phyloP scores from a whole-genome alignment of 2,113 vertebrate species.

The Lepus americanus region DNA sequence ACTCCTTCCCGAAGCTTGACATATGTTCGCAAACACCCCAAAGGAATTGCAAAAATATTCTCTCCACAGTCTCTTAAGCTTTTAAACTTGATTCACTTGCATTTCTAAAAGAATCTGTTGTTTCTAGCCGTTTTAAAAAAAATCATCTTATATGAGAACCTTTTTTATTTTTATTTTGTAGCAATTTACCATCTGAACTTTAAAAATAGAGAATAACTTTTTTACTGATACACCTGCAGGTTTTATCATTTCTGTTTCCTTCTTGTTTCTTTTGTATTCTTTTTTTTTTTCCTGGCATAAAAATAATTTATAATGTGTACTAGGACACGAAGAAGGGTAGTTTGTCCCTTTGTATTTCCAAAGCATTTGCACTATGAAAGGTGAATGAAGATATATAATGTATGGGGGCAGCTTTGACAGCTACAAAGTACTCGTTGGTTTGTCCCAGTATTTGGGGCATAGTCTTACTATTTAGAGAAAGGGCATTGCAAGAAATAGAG shows the following conservation, averaged over 20 bases:
- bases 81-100: slow-evolving; percentile 58
- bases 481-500: not conserved
- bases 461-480: slow-evolving; percentile 31
- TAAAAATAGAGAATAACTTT: slow-evolving; percentile 52
- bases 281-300: not conserved
- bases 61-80: not conserved
- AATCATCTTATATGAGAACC: not conserved
- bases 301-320: not conserved
- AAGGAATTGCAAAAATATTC: slow-evolving; percentile 15
- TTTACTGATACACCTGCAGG: slow-evolving; percentile 35
- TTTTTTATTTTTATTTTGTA: not conserved
- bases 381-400: not conserved
- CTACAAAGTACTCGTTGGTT: not conserved
- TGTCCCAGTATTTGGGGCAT: not conserved
- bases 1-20: slow-evolving; percentile 52
- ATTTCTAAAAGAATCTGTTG: slow-evolving; percentile 58
- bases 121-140: slow-evolving; percentile 49
- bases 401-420: not conserved
- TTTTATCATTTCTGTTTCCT: slow-evolving; percentile 59
- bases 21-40: slow-evolving; percentile 36
- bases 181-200: slow-evolving; percentile 69
- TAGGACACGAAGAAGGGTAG: not conserved
- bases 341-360: not conserved
- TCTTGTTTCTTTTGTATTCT: slow-evolving; percentile 45
- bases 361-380: slow-evolving; percentile 31